Percentiles rank a stretch among this genome's conserved stretches.
phyloP scores from a whole-genome alignment of 1,140 invertebrate genomes.

The Drosophila insularis region DNA sequence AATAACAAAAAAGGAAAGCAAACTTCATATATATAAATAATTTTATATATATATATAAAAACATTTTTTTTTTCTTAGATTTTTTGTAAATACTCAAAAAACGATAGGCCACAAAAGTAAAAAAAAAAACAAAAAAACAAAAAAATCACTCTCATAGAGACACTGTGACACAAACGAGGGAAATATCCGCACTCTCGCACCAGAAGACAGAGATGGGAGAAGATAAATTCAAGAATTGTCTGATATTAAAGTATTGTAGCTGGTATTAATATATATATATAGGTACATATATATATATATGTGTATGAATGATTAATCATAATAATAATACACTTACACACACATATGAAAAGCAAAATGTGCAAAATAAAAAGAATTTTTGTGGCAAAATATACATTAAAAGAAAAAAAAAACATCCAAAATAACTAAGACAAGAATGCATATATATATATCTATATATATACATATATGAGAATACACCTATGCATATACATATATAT shows the following conservation, averaged over 20 bases:
- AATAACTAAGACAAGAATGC: constrained; percentile 64
- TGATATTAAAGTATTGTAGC: constrained; percentile 79
- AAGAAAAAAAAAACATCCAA: constrained; percentile 36
- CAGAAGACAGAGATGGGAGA: constrained; percentile 15
- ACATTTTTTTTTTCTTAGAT: constrained; percentile 64
- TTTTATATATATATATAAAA: not conserved
- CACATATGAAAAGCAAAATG: constrained; percentile 19
- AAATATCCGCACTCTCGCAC: not conserved
- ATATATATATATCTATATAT: constrained; percentile 46
- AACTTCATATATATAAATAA: too few relatives aligned
- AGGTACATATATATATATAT: constrained; percentile 43
- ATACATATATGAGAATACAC: constrained; percentile 15
- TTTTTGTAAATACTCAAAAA: constrained; percentile 79
- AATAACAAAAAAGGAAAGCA: constrained; percentile 26
- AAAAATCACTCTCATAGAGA: constrained; percentile 21
- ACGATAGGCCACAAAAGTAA: constrained; percentile 32
- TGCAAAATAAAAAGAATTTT: constrained; percentile 46
- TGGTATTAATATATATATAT: constrained; percentile 68
- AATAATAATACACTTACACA: constrained; percentile 32
- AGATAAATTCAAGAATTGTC: constrained; percentile 54
- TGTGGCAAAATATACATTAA: constrained; percentile 50
- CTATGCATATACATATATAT: constrained; percentile 43
- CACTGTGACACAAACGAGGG: not conserved
- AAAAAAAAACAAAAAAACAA: constrained; percentile 37
- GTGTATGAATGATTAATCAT: constrained; percentile 53